These are phyloP conservation scores for Siphamia tubifer DNA, from an alignment of 2,113 vertebrate genomes.

Conservation along the genomic window DNA sequence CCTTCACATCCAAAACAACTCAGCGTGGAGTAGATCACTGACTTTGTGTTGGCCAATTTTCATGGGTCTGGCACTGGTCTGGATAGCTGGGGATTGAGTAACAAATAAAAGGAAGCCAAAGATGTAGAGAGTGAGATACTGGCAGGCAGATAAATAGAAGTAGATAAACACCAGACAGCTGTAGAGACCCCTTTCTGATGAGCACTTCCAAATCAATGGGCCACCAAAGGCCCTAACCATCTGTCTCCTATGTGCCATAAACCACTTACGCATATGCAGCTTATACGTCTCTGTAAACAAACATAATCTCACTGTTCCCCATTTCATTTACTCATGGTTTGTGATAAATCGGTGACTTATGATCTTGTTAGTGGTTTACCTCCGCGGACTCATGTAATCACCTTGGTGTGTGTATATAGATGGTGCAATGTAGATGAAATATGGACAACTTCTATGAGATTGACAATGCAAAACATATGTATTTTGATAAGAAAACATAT, in stretches of 20 bases:
- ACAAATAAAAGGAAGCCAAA: slow-evolving; percentile 35
- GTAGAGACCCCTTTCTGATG: slow-evolving; percentile 22
- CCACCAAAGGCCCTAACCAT: slow-evolving; percentile 26
- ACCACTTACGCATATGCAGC: neutral
- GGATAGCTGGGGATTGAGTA: slow-evolving; percentile 1
- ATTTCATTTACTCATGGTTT: neutral
- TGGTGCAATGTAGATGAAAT: no score
- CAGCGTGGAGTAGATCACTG: slow-evolving; percentile 15
- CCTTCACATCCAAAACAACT: slow-evolving; percentile 11
- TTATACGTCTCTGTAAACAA: neutral
- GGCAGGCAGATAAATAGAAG: slow-evolving; percentile 37
- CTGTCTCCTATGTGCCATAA: slow-evolving; percentile 30
- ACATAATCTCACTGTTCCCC: neutral
- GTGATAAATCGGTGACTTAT: neutral
- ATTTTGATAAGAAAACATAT: no score
- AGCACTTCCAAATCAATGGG: slow-evolving; percentile 37
- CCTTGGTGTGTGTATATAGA: no score
- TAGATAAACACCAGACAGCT: slow-evolving; percentile 50
- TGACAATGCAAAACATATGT: no score
- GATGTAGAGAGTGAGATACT: slow-evolving; percentile 23
- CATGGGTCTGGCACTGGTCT: slow-evolving; percentile 18
- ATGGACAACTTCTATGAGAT: no score
- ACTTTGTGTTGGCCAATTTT: slow-evolving; percentile 17
- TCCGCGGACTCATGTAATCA: no score
- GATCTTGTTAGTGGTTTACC: neutral